Base-by-base conservation (phyloP, 2,888 invertebrate species). In the Melanostoma scalare region DNA sequence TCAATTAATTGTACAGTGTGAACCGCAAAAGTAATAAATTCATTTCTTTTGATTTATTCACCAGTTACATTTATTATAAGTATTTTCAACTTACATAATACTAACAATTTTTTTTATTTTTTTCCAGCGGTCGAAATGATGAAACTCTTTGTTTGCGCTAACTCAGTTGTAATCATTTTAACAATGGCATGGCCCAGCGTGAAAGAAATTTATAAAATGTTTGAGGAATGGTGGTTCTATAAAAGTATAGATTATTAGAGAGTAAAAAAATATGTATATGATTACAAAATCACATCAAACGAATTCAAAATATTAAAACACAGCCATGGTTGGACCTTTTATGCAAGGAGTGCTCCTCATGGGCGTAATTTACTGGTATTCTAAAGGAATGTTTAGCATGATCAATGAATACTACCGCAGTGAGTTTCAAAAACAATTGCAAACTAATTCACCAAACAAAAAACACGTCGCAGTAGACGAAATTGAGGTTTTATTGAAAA, bases 141-240 rank as follows among this genome's bases (percentile, higher is more conserved):
- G 94, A 94, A 94, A 90, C 91, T 96, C n/a, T 96, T 96, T 89
- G 95, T 96, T 31, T 92, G 96, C 76, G 94, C 95, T 50, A 96
- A 96, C 90, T 94, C 95, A 35, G 89, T 96, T 53, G 93, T 95
- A 80, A 92, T 96, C 86, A 93, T 96, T 80, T 91, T 95, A 9
- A 94, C 95, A 0, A 92, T 96, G 91, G 94, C 94, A 9, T 95
- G 95, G 93, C 96, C 96, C 0, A 94, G 94, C 86, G 91, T 96
- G 86, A 93, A 94, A 88, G 92, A 93, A 85, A 92, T 93, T 8
- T 92, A 93, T 75, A 91, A 92, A 63, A 93, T 92, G 87, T 87
- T 94, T 69, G 91, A 90, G 67, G 93, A 93, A 82, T 92, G 92
- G 91, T 88, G 93, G 86, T 86, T 67, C 40, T 84, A 87, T 31